Percentiles rank a stretch among this genome's conserved stretches.
These are phyloP conservation scores for Salvator merianae DNA, from an alignment of 2,113 vertebrate genomes.

Conservation along the genomic window DNA sequence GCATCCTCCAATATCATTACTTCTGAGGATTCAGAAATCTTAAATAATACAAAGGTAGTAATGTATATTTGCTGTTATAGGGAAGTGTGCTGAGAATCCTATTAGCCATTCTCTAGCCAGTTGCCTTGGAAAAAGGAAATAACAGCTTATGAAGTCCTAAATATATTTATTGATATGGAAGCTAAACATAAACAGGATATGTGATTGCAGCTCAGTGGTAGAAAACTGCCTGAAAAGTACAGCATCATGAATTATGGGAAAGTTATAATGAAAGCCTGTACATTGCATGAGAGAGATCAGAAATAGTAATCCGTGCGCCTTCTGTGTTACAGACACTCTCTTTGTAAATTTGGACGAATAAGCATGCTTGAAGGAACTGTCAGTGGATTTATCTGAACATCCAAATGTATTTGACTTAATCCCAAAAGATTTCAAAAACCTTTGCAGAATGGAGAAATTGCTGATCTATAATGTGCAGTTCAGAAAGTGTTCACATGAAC, in stretches of 20 bases:
- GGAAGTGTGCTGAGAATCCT: no score
- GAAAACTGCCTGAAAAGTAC: no score
- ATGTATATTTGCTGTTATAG: no score
- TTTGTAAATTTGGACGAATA: conserved; percentile 60
- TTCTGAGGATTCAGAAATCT: neutral
- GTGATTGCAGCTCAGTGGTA: no score
- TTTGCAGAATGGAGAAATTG: conserved; percentile 30
- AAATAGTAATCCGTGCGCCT: neutral
- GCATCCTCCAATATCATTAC: neutral
- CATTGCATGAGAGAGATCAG: neutral
- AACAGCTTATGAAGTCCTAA: no score
- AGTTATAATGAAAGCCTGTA: neutral
- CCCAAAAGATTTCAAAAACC: conserved; percentile 41
- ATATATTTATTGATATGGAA: no score
- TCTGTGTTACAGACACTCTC: conserved; percentile 41
- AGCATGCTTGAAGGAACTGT: conserved; percentile 55
- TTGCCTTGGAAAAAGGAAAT: no score
- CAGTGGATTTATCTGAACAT: conserved; percentile 13
- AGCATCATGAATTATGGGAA: neutral
- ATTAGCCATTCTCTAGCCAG: no score
- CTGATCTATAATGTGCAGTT: neutral
- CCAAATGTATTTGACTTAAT: conserved; percentile 14
- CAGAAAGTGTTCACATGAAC: neutral
- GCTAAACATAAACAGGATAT: no score
- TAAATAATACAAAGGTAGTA: no score